Evolutionary conservation across 2,113 vertebrate genomes (phyloP).

Genomic region (Ageneiosus marmoratus): DNA sequence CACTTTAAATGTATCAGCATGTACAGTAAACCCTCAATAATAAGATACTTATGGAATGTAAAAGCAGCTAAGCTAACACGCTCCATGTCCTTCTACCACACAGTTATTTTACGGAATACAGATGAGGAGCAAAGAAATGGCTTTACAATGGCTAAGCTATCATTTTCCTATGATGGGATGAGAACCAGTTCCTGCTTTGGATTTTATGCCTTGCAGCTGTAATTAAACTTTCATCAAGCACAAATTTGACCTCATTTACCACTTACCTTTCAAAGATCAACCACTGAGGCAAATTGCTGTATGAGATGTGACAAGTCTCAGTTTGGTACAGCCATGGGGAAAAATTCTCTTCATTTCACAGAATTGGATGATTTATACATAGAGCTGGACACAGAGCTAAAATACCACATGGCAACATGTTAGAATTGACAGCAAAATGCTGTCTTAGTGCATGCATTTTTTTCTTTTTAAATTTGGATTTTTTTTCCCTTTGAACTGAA

Average conservation of each 20-base stretch:
- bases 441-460: background rate
- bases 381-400: background rate
- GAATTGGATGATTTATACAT: background rate
- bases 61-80: background rate
- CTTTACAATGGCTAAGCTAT: background rate
- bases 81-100: background rate
- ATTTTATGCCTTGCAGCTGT: constrained; percentile 4
- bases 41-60: background rate
- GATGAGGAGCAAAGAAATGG: background rate
- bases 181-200: background rate
- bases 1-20: background rate
- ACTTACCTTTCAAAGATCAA: background rate
- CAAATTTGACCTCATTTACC: background rate
- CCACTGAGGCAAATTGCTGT: background rate
- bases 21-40: background rate
- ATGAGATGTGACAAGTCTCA: background rate
- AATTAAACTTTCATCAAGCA: constrained; percentile 12
- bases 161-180: background rate
- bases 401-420: background rate
- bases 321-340: background rate
- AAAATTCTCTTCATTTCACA: background rate
- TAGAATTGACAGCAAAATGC: background rate
- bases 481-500: background rate
- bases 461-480: background rate
- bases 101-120: background rate